phyloP scores from a whole-genome alignment of 2,888 invertebrate species.

The Monochamus alternatus region DNA sequence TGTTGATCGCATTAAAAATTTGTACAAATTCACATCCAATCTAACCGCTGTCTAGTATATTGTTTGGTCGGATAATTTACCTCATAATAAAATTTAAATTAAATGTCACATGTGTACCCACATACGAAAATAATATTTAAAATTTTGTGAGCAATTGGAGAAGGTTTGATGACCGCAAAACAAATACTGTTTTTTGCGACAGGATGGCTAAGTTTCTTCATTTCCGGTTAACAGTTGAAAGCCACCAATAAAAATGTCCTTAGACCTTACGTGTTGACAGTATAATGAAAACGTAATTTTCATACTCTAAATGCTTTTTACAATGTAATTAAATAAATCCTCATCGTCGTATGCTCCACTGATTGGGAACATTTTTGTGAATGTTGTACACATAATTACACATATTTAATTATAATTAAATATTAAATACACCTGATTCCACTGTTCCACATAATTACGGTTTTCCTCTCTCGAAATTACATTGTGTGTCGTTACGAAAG shows the following conservation, averaged over 20 bases:
- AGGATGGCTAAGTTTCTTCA: slow-evolving; percentile 14
- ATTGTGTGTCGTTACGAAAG: slow-evolving; percentile 58
- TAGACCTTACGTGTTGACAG: slow-evolving; percentile 48
- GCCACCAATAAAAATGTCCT: slow-evolving; percentile 33
- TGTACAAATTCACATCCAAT: too few species aligned
- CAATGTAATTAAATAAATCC: slow-evolving; percentile 62
- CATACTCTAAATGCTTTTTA: slow-evolving; percentile 62
- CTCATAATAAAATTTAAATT: too few species aligned
- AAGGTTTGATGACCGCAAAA: too few species aligned
- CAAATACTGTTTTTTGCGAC: background rate
- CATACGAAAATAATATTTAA: too few species aligned
- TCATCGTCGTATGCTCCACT: slow-evolving; percentile 60
- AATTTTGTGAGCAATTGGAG: too few species aligned
- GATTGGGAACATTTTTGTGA: slow-evolving; percentile 59
- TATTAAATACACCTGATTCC: slow-evolving; percentile 61
- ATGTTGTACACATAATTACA: slow-evolving; percentile 59
- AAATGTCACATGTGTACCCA: too few species aligned
- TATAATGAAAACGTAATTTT: slow-evolving; percentile 56
- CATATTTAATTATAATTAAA: slow-evolving; percentile 64
- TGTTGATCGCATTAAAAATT: too few species aligned
- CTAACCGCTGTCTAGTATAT: too few species aligned
- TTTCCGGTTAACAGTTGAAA: slow-evolving; percentile 23
- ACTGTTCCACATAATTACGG: slow-evolving; percentile 60
- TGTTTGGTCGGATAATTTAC: too few species aligned
- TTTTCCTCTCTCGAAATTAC: slow-evolving; percentile 62